Evolutionary conservation across 2,113 vertebrate species (phyloP).

Genomic region (Antigone vipio): DNA sequence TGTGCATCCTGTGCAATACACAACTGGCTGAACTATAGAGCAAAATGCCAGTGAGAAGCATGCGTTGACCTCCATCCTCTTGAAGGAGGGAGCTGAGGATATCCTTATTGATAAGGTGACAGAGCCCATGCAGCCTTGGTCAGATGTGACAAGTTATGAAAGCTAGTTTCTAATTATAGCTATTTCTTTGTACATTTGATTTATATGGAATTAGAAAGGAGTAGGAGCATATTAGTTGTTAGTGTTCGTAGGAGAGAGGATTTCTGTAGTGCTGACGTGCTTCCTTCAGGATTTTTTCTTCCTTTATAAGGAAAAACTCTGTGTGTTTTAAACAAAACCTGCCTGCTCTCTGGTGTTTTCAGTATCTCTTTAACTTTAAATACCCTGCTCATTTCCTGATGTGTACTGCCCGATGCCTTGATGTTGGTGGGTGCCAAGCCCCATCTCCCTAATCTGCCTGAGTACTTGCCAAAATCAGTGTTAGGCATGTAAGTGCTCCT

Average conservation of each 20-base stretch:
- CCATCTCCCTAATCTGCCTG: not conserved
- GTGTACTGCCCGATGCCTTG: not conserved
- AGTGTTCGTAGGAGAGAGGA: not conserved
- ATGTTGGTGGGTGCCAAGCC: not conserved
- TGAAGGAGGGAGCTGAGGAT: not conserved
- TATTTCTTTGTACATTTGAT: not conserved
- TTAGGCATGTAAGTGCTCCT: not conserved
- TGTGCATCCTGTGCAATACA: rapidly evolving
- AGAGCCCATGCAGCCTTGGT: not conserved
- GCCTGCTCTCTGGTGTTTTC: not conserved
- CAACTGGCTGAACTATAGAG: not conserved
- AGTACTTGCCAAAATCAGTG: not conserved
- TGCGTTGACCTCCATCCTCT: not conserved
- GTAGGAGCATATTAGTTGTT: not conserved
- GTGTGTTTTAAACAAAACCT: not conserved
- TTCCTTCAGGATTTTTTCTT: not conserved
- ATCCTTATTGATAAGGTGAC: not conserved
- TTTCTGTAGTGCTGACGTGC: not conserved
- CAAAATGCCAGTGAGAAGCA: not conserved
- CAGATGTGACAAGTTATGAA: not conserved
- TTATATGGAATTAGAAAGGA: not conserved
- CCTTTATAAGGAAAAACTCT: not conserved
- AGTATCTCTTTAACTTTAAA: not conserved
- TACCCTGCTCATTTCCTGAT: not conserved
- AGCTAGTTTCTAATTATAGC: not conserved